A percentile compares a stretch with the other conserved stretches of the same genome.
Evolutionary conservation across 53 echinoderm and acorn worm species (phyloP).

Genomic region (Mesocentrotus franciscanus): DNA sequence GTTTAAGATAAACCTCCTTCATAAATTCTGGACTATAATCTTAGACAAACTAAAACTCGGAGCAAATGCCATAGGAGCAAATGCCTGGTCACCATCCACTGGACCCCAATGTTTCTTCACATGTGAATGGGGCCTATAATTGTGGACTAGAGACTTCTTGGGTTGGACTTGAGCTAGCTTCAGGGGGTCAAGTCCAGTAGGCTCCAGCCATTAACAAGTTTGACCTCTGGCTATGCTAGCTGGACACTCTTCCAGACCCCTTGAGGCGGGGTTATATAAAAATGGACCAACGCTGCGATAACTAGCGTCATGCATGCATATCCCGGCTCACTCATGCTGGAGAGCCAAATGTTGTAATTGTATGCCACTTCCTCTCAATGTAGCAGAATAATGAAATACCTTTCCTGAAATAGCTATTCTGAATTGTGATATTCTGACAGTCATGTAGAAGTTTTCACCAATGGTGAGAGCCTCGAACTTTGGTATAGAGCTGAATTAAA

Average conservation of each 20-base stretch:
- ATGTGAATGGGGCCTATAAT: background rate
- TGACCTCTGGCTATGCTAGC: slow-evolving; percentile 1
- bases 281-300: slow-evolving; percentile 35
- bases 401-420: background rate
- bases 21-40: too few species aligned
- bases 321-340: background rate
- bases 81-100: background rate
- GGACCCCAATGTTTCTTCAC: background rate
- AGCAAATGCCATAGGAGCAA: too few species aligned
- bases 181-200: slow-evolving; percentile 43
- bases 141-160: background rate
- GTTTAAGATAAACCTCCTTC: too few species aligned
- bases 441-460: background rate
- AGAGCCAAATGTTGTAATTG: background rate
- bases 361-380: background rate
- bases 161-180: slow-evolving; percentile 7
- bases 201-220: slow-evolving; percentile 24
- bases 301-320: background rate
- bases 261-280: slow-evolving; percentile 26
- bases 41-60: too few species aligned
- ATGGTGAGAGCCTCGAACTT: background rate
- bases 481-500: too few species aligned
- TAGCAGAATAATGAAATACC: background rate
- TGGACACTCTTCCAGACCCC: background rate
- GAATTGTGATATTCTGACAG: background rate